Evolutionary conservation across 2,797 vertebrate species (phyloP), one percentile per base, ranked within the genome.

Genomic region (Aulostomus chinensis): DNA sequence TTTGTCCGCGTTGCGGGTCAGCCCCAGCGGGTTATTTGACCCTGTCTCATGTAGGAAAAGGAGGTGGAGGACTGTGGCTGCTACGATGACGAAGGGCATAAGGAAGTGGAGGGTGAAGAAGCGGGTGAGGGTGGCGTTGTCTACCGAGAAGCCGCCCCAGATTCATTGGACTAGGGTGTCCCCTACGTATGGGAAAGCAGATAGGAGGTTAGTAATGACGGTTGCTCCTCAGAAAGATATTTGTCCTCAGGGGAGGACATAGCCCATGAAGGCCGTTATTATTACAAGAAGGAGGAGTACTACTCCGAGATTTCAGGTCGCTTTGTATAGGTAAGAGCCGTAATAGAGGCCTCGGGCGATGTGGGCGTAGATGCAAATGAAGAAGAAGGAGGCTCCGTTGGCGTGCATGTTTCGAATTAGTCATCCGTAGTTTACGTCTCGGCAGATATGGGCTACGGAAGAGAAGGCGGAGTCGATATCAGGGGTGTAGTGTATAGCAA

Each of bases 211-310:
- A 0, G 86, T 89, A 0, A 88, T 88, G 0, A 85, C 72, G 0
- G 80, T 87, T 0, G 80, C 82, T 0, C 84, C 88, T 65, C 86
- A 90, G 0, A 91, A 88, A 0, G 78, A 81, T 10, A 86, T 89
- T 28, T 88, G 76, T 0, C 77, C 76, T 58, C 84, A 88, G 0
- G 78, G 83, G 0, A 87, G 26, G 0, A 90, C 69, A 0, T 83
- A 92, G 0, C 89, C 86, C 0, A 90, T 61, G 0, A 91, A 91
- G 0, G 89, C 87, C 0, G 88, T 90, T 0, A 60, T 71, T 30
- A 86, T 89, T 0, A 69, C 12, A 0, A 63, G 0, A 0, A 89
- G 10, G 0, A 89, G 3, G 0, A 92, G 35, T 0, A 85, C 0
- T 0, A 90, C 18, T 0, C 83, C 80, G 0, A 58, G 6, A 0